phyloP scores from a whole-genome alignment of 2,113 vertebrate species.

The Trogon surrucura region DNA sequence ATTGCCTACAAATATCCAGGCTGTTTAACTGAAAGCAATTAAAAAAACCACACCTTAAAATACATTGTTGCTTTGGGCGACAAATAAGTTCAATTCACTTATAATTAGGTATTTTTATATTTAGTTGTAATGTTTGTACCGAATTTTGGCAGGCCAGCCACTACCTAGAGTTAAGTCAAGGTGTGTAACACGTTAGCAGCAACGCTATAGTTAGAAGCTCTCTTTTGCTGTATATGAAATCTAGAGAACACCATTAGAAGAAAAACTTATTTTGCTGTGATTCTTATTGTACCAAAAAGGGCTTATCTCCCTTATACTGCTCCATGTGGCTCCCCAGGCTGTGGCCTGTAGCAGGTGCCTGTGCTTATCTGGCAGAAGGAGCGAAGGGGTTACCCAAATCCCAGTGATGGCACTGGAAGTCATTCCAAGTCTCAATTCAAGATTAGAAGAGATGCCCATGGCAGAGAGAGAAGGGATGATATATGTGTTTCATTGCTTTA shows the following conservation, averaged over 20 bases:
- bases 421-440: background rate
- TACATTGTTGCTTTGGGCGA: background rate
- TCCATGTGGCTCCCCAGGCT: background rate
- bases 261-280: background rate
- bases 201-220: background rate
- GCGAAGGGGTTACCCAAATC: background rate
- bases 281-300: background rate
- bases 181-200: background rate
- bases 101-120: background rate
- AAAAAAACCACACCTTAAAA: background rate
- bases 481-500: background rate
- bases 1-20: background rate
- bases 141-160: background rate
- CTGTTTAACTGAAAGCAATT: background rate
- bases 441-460: background rate
- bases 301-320: background rate
- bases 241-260: background rate
- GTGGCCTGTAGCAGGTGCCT: background rate
- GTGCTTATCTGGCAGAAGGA: background rate
- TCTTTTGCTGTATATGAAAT: background rate
- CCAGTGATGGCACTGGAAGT: background rate
- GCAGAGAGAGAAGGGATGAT: background rate
- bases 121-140: background rate
- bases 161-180: background rate
- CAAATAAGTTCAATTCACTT: background rate